Percentiles rank a stretch among this genome's conserved stretches.
These are phyloP conservation scores for Drosophila sordidula DNA, from an alignment of 2,888 invertebrate genomes.

Conservation along the genomic window DNA sequence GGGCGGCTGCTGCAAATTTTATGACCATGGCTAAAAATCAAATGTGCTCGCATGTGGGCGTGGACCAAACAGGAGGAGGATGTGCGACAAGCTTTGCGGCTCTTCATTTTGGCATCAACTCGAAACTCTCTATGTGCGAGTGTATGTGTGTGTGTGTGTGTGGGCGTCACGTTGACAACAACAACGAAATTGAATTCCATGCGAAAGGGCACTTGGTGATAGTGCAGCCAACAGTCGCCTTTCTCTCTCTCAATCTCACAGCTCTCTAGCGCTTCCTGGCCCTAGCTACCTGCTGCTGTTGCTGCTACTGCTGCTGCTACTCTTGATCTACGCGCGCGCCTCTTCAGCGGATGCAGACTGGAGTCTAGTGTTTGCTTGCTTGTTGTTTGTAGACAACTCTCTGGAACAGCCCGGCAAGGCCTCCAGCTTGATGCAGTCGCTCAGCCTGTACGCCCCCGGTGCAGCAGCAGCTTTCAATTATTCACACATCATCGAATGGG, in stretches of 20 bases:
- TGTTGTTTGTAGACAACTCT: constrained; percentile 73
- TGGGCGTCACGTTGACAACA: constrained; percentile 60
- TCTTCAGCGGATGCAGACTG: constrained; percentile 36
- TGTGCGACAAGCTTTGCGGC: constrained; percentile 16
- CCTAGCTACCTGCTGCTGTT: constrained; percentile 29
- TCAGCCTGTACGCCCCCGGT: constrained; percentile 17
- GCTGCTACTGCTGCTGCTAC: constrained; percentile 17
- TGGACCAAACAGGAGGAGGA: constrained; percentile 31
- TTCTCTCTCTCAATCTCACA: constrained; percentile 21
- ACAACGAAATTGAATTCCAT: constrained; percentile 62
- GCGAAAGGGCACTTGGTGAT: constrained; percentile 53
- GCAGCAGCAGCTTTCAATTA: constrained; percentile 63
- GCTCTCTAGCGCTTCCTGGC: constrained; percentile 2
- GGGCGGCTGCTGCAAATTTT: constrained; percentile 42
- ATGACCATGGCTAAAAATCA: constrained; percentile 69
- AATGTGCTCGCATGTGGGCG: constrained; percentile 52
- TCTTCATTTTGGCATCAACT: constrained; percentile 28
- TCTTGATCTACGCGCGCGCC: constrained; percentile 50
- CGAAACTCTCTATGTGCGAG: not conserved
- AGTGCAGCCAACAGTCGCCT: constrained; percentile 33
- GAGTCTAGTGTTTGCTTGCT: constrained; percentile 71
- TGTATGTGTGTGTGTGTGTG: constrained; percentile 25
- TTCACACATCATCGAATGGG: constrained; percentile 63
- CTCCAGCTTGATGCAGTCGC: constrained; percentile 13
- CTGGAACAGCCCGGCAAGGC: constrained; percentile 28